Percentiles rank a stretch among this genome's conserved stretches.
Evolutionary conservation across 53 echinoderm and acorn worm genomes (phyloP).

Genomic region (Astropecten irregularis): DNA sequence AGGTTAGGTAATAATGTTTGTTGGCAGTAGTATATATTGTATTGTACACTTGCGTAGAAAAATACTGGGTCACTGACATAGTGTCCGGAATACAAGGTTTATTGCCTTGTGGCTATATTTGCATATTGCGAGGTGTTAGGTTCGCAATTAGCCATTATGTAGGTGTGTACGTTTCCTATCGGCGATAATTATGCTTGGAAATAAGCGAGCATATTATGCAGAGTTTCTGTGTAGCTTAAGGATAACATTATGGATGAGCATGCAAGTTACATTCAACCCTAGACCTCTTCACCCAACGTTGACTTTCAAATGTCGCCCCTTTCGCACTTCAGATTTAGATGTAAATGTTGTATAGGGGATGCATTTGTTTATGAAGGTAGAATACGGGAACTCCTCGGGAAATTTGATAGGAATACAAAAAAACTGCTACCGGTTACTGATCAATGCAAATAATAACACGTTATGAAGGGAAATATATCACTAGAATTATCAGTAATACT

Average conservation of each 20-base stretch:
- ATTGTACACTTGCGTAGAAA: no score
- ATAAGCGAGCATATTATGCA: slow-evolving; percentile 16
- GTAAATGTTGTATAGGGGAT: not conserved
- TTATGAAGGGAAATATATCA: no score
- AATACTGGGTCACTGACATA: slow-evolving; percentile 15
- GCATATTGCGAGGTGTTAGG: slow-evolving; percentile 43
- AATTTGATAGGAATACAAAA: slow-evolving; percentile 21
- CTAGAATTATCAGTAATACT: no score
- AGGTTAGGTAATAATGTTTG: no score
- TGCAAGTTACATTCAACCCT: slow-evolving; percentile 32
- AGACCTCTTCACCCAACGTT: slow-evolving; percentile 5
- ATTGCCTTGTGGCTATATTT: slow-evolving; percentile 30
- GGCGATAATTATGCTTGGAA: slow-evolving; percentile 41
- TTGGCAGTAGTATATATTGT: no score
- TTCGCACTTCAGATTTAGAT: not conserved
- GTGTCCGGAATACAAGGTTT: slow-evolving; percentile 7
- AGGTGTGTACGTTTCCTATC: slow-evolving; percentile 40
- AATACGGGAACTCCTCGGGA: slow-evolving; percentile 14
- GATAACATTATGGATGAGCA: not conserved
- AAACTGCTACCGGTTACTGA: no score
- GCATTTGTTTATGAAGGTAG: not conserved
- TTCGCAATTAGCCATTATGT: slow-evolving; percentile 49
- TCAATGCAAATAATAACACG: no score
- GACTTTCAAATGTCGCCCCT: slow-evolving; percentile 13
- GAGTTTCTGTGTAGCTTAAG: not conserved